phyloP scores from a whole-genome alignment of 1,140 invertebrate species.

The Chelonus insularis region DNA sequence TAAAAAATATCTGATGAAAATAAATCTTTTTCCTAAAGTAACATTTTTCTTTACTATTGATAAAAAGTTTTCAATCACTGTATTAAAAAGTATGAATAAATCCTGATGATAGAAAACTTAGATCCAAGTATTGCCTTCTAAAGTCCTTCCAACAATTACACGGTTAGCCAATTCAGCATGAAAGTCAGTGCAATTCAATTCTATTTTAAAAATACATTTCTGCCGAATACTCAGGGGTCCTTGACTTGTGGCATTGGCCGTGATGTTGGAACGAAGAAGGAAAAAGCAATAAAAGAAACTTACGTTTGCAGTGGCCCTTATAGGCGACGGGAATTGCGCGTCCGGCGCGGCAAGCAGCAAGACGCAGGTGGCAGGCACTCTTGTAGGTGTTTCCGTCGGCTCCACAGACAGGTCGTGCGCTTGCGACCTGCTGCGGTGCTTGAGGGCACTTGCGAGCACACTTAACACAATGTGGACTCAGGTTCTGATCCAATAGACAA shows the following conservation, averaged over 20 bases:
- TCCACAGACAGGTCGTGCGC: slow-evolving; percentile 75
- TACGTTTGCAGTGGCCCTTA: slow-evolving; percentile 81
- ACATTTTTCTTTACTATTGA: too few species aligned
- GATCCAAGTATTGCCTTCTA: too few species aligned
- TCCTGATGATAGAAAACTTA: too few species aligned
- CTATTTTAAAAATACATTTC: too few species aligned
- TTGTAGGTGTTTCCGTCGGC: slow-evolving; percentile 85
- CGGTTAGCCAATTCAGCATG: too few species aligned
- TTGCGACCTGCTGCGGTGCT: slow-evolving; percentile 52
- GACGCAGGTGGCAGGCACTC: slow-evolving; percentile 81
- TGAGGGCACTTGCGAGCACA: slow-evolving; percentile 72
- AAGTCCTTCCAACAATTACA: too few species aligned
- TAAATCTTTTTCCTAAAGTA: too few species aligned
- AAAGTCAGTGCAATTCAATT: too few species aligned
- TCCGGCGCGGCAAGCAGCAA: slow-evolving; percentile 79
- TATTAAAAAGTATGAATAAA: too few species aligned
- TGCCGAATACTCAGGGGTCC: slow-evolving; percentile 25
- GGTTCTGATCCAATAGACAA: slow-evolving; percentile 84
- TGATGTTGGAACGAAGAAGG: slow-evolving; percentile 4
- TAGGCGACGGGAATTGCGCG: slow-evolving; percentile 84
- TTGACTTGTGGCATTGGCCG: slow-evolving; percentile 28
- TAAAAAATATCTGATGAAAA: too few species aligned
- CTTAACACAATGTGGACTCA: slow-evolving; percentile 79
- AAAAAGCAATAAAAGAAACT: slow-evolving; percentile 45
- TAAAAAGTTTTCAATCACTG: too few species aligned